Percentiles rank a stretch among this genome's conserved stretches.
These are phyloP conservation scores for Phenganax subtilis DNA, from an alignment of 92 coral and sea anemone genomes.

Conservation along the genomic window DNA sequence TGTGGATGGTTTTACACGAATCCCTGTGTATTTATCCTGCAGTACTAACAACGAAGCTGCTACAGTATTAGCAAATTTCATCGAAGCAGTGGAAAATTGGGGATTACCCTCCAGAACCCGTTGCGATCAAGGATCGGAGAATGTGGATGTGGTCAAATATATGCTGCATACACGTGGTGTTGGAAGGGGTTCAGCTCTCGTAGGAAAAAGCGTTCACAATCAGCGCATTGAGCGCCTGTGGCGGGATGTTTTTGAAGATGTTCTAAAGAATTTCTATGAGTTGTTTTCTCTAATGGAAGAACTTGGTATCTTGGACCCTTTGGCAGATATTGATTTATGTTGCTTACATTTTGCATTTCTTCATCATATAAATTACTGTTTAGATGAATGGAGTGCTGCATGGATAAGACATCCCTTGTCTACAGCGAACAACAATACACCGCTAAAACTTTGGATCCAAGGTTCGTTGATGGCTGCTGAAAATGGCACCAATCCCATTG, in stretches of 20 bases:
- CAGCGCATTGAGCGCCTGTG: constrained; percentile 32
- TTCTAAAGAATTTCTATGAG: constrained; percentile 44
- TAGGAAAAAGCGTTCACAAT: constrained; percentile 3
- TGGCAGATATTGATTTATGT: constrained; percentile 48
- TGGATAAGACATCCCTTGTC: constrained; percentile 43
- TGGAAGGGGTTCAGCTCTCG: not conserved
- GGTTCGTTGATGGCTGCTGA: constrained; percentile 51
- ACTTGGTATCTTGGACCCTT: constrained; percentile 45
- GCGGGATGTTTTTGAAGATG: constrained; percentile 50
- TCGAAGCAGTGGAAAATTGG: constrained; percentile 49
- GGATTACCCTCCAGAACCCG: constrained; percentile 41
- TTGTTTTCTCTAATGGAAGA: constrained; percentile 52
- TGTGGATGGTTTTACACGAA: constrained; percentile 48
- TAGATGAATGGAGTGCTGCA: constrained; percentile 46
- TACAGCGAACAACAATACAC: constrained; percentile 45
- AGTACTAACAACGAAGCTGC: constrained; percentile 48
- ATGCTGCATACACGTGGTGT: constrained; percentile 4
- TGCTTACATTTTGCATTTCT: constrained; percentile 49
- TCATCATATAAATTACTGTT: constrained; percentile 46
- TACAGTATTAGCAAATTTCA: constrained; percentile 42
- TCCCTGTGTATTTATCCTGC: constrained; percentile 44
- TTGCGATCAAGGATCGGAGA: constrained; percentile 44
- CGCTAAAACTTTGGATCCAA: constrained; percentile 49
- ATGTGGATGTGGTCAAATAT: constrained; percentile 34
- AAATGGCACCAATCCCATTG: constrained; percentile 45